A percentile compares a stretch with the other conserved stretches of the same genome.
Conservation (phyloP, 2,797 vertebrate genomes). For the Urosaurus nigricauda region DNA sequence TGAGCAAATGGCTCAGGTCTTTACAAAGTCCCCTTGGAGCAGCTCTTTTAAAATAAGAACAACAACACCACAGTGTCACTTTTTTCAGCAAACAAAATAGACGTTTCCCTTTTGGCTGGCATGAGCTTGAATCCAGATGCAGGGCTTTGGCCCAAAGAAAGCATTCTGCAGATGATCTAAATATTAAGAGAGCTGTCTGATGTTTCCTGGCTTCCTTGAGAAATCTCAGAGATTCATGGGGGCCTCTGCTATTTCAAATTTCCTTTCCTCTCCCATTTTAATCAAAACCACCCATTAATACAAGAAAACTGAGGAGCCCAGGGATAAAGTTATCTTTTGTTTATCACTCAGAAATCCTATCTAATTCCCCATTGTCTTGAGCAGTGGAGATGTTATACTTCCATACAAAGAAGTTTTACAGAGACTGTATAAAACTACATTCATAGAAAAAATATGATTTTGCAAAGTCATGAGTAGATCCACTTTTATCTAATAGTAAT, state of each 20-base stretch:
- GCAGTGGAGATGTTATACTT: slow-evolving; percentile 15
- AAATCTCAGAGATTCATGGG: slow-evolving; percentile 67
- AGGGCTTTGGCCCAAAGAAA: slow-evolving; percentile 74
- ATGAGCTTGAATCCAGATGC: slow-evolving; percentile 73
- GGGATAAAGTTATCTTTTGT: slow-evolving; percentile 73
- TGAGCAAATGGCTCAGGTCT: slow-evolving; percentile 72
- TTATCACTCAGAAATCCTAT: slow-evolving; percentile 72
- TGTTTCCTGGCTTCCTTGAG: slow-evolving; percentile 69
- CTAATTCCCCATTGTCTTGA: slow-evolving; percentile 65
- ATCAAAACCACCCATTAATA: slow-evolving; percentile 72
- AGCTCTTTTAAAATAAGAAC: slow-evolving; percentile 55
- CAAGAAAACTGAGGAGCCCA: slow-evolving; percentile 69
- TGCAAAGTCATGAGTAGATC: background rate
- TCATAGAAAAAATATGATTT: background rate
- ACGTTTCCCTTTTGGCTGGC: slow-evolving; percentile 74
- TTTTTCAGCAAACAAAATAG: slow-evolving; percentile 76
- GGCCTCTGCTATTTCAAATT: slow-evolving; percentile 55
- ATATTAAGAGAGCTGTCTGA: slow-evolving; percentile 67
- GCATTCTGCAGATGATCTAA: slow-evolving; percentile 70
- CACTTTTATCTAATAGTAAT: background rate
- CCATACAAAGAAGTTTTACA: background rate
- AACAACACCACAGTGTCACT: slow-evolving; percentile 54
- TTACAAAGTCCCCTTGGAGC: slow-evolving; percentile 71
- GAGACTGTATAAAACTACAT: slow-evolving; percentile 6
- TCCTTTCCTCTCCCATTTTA: slow-evolving; percentile 27